A percentile compares a stretch with the other conserved stretches of the same genome.
phyloP scores from a whole-genome alignment of 2,888 invertebrate species.

The Encarsia formosa region DNA sequence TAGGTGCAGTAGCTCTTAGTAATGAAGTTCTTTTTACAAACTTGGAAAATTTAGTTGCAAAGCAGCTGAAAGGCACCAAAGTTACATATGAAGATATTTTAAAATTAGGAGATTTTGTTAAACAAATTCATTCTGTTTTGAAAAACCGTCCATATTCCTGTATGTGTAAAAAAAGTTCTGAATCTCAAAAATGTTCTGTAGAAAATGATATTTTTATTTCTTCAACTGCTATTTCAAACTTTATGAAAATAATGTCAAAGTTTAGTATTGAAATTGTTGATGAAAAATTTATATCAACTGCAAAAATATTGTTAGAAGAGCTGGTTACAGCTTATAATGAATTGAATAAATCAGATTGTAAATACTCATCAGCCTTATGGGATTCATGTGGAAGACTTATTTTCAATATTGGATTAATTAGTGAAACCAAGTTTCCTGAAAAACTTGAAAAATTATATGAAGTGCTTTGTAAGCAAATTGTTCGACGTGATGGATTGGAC shows the following conservation, averaged over 20 bases:
- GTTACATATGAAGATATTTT: constrained; percentile 25
- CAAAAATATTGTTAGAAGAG: constrained; percentile 28
- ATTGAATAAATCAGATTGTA: constrained; percentile 32
- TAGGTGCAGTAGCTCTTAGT: constrained; percentile 24
- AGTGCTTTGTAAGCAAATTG: constrained; percentile 31
- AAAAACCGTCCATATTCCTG: constrained; percentile 10
- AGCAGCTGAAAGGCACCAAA: constrained; percentile 17
- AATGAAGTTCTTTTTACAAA: constrained; percentile 31
- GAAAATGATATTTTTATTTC: constrained; percentile 33
- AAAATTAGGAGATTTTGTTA: constrained; percentile 28
- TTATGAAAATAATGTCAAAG: constrained; percentile 28
- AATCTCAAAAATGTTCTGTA: constrained; percentile 25
- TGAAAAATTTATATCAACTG: constrained; percentile 20
- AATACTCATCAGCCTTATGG: constrained; percentile 37
- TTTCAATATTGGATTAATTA: constrained; percentile 36
- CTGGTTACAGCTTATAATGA: constrained; percentile 26
- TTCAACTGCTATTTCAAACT: constrained; percentile 9
- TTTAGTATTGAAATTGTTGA: constrained; percentile 21
- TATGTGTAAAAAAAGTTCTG: constrained; percentile 32
- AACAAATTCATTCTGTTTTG: constrained; percentile 22
- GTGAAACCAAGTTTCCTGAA: constrained; percentile 30
- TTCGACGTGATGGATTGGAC: constrained; percentile 33
- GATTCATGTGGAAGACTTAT: constrained; percentile 31
- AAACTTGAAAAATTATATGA: constrained; percentile 31
- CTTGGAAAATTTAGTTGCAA: constrained; percentile 30